These are phyloP conservation scores for Apamea sordens DNA, from an alignment of 2,888 invertebrate genomes.

Conservation along the genomic window DNA sequence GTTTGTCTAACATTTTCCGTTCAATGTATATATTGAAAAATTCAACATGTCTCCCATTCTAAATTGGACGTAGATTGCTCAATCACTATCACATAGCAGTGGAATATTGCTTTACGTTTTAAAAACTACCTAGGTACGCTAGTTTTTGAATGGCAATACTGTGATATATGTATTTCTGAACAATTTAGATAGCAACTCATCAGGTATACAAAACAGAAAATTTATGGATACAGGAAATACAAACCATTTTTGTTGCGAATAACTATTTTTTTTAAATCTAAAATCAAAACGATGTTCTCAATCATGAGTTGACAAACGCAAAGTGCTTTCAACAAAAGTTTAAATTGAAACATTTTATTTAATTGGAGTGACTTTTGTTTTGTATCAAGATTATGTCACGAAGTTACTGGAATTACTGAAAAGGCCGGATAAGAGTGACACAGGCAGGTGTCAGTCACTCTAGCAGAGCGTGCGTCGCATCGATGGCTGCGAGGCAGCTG, in stretches of 20 bases:
- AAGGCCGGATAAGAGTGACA: background rate
- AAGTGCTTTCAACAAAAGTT: background rate
- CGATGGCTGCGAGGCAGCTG: background rate
- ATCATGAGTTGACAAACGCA: constrained; percentile 2
- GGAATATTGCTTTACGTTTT: background rate
- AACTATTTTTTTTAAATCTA: constrained; percentile 1
- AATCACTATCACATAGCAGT: background rate
- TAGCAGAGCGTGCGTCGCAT: background rate
- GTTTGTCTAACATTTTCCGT: background rate
- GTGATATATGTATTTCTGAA: constrained; percentile 10
- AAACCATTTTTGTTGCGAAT: background rate
- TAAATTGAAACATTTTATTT: background rate
- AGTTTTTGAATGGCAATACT: background rate
- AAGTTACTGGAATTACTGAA: background rate
- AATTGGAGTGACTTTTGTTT: background rate
- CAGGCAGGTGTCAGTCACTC: background rate
- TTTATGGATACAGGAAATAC: constrained; percentile 22
- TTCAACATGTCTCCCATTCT: background rate
- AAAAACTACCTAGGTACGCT: background rate
- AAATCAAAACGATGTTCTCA: constrained; percentile 10
- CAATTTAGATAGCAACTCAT: constrained; percentile 16
- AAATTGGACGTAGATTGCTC: background rate
- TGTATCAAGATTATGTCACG: background rate
- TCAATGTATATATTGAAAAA: background rate
- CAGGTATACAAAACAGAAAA: constrained; percentile 6